phyloP scores from a whole-genome alignment of 2,113 vertebrate genomes.

The Otolemur garnettii region DNA sequence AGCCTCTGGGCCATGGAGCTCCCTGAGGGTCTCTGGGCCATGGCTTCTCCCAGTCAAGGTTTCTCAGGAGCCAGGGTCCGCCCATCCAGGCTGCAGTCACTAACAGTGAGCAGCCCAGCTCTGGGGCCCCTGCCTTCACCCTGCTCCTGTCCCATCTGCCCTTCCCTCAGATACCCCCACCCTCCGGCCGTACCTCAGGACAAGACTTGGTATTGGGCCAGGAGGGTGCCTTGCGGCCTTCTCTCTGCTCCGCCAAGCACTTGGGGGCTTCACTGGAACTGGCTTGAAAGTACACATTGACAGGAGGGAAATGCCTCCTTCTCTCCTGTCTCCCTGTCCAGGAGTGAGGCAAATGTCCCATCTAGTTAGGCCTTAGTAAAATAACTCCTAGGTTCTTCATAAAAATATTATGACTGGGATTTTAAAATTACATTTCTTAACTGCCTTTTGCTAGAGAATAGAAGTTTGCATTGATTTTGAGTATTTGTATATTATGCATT shows the following conservation, averaged over 20 bases:
- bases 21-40: background rate
- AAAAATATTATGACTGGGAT: too few species aligned
- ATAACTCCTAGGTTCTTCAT: too few species aligned
- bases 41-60: background rate
- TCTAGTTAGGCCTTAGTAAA: background rate
- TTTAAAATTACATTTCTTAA: background rate
- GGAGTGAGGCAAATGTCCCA: too few species aligned
- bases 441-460: background rate
- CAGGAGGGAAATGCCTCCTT: background rate
- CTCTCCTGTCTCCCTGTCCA: too few species aligned
- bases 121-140: background rate
- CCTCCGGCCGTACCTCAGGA: too few species aligned
- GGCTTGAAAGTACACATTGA: too few species aligned
- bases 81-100: background rate
- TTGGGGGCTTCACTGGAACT: background rate
- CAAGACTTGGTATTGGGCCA: too few species aligned
- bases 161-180: background rate
- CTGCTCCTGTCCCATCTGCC: background rate
- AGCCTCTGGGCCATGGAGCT: background rate
- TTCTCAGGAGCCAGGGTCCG: background rate
- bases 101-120: background rate
- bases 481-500: accelerated
- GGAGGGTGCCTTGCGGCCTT: too few species aligned
- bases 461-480: too few species aligned
- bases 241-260: too few species aligned